A percentile compares a stretch with the other conserved stretches of the same genome.
phyloP scores from a whole-genome alignment of 2,888 invertebrate genomes.

The Osmoderma eremita region DNA sequence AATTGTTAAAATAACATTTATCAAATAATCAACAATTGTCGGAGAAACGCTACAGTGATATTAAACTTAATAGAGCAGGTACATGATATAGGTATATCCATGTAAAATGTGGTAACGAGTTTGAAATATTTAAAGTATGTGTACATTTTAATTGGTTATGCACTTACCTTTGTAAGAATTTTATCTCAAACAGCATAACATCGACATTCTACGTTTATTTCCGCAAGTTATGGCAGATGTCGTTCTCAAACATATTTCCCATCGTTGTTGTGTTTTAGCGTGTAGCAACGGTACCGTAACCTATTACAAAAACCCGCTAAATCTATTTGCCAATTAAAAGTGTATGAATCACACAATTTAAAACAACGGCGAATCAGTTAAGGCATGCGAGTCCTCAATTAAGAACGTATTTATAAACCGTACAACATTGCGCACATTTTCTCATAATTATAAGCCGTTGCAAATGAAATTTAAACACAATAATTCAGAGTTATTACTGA shows the following conservation, averaged over 20 bases:
- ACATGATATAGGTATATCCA: too few species aligned
- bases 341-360: slow-evolving; percentile 43
- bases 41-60: too few species aligned
- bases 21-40: too few species aligned
- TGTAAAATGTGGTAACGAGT: too few species aligned
- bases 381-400: slow-evolving; percentile 40
- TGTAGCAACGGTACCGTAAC: slow-evolving; percentile 45
- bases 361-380: slow-evolving; percentile 43
- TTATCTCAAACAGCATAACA: too few species aligned
- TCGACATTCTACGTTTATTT: too few species aligned
- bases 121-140: too few species aligned
- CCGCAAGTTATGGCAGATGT: slow-evolving; percentile 42
- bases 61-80: too few species aligned
- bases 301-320: slow-evolving; percentile 46
- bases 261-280: slow-evolving; percentile 35
- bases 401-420: slow-evolving; percentile 39
- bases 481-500: slow-evolving; percentile 37
- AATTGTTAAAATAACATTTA: too few species aligned
- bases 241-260: slow-evolving; percentile 43
- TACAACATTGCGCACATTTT: slow-evolving; percentile 39
- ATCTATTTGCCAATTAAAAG: slow-evolving; percentile 45
- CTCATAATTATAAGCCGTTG: slow-evolving; percentile 40
- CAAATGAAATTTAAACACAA: slow-evolving; percentile 42
- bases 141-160: too few species aligned
- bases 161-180: too few species aligned